Base-by-base conservation (phyloP, 2,888 invertebrate species). In the Masnerella sp. region DNA sequence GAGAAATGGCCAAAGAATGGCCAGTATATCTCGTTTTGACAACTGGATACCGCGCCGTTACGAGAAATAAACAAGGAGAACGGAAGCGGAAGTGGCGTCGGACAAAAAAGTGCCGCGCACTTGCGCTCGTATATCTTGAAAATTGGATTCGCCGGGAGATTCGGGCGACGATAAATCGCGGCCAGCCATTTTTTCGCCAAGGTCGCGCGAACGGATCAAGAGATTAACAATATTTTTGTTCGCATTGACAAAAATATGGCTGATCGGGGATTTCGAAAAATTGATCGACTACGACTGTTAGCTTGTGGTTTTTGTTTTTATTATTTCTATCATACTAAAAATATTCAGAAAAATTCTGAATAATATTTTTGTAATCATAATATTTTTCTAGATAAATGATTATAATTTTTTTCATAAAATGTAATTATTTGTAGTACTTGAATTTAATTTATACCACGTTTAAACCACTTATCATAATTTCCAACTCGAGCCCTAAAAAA, bases 61-160 rank as follows among this genome's bases (percentile, higher is more conserved):
- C 62, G 69, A 71, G 71, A 71, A 76, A 77, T 78, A 78, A 79
- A 79, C 81, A 79, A 78, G 78, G 75, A 58, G 20, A 64, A 49
- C 65, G 38, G 42, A 58, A 72, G 47, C 49, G 72, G 56, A 75
- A 75, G 67, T 38, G 38, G 45, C 43, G 65, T 54, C 69, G 68
- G 38, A 38, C 54, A 65, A 61, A 65, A 61, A 72, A 56, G 58
- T 40, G 58, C 20, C 11, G 56, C 72, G 70, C 78, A 79, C 77
- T 79, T 79, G 79, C 74, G 80, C 82, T 81, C 84, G 81, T 84
- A 84, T 83, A 85, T 84, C 83, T 83, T 78, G 81, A 82, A 84
- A 84, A 85, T 85, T 85, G 85, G 85, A 84, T 84, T 83, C 81
- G 81, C 77, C 79, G 78, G 71, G 79, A 82, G 82, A 82, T 83